These are phyloP conservation scores for Sander lucioperca DNA, from an alignment of 2,113 vertebrate species.

Conservation along the genomic window DNA sequence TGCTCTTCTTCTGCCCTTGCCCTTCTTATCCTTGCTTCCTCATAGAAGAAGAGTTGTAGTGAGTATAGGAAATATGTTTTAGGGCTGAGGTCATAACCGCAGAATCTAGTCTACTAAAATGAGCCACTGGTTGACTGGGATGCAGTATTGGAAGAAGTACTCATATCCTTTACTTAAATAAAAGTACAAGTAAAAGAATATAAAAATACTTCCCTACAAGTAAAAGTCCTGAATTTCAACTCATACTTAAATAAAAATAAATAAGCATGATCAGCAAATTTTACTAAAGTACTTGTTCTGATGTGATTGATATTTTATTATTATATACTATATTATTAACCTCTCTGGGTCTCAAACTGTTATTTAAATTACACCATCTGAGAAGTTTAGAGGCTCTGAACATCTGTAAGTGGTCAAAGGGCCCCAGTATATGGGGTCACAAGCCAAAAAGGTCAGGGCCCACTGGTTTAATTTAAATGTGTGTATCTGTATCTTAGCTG, in stretches of 20 bases:
- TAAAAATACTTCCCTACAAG: too few relatives aligned
- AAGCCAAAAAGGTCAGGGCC: too few relatives aligned
- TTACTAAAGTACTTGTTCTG: too few relatives aligned
- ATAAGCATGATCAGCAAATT: not conserved
- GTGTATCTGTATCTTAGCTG: too few relatives aligned
- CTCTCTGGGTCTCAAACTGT: too few relatives aligned
- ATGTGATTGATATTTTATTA: not conserved
- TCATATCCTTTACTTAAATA: not conserved
- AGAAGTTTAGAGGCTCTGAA: too few relatives aligned
- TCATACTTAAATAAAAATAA: not conserved
- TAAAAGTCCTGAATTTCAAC: not conserved
- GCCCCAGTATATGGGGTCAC: too few relatives aligned
- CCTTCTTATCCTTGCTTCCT: not conserved
- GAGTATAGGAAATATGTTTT: not conserved
- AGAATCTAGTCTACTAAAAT: not conserved
- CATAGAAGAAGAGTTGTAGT: not conserved
- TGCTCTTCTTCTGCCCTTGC: not conserved
- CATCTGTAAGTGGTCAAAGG: too few relatives aligned
- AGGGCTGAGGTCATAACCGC: not conserved
- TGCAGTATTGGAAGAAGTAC: not conserved
- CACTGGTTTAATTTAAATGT: too few relatives aligned
- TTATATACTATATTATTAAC: not conserved
- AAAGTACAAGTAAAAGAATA: not conserved
- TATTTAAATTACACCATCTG: too few relatives aligned
- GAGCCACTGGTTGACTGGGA: not conserved